These are phyloP conservation scores for Andrena trimmerana DNA, from an alignment of 2,888 invertebrate genomes.

Conservation along the genomic window DNA sequence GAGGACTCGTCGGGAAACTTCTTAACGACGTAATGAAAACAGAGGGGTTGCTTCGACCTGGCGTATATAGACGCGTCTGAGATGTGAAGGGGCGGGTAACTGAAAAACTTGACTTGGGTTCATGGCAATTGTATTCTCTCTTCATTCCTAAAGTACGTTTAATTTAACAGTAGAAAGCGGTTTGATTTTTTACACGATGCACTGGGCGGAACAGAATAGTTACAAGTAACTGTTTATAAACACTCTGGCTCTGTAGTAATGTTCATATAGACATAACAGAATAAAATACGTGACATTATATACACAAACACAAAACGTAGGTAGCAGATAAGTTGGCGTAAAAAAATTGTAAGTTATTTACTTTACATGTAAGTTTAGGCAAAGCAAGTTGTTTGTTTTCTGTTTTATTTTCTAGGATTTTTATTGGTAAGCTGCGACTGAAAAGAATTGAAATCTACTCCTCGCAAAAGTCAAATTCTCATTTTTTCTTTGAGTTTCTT, in stretches of 20 bases:
- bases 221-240: too few relatives aligned
- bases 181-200: constrained; percentile 20
- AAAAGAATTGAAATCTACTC: too few relatives aligned
- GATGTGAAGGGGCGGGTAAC: constrained; percentile 35
- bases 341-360: too few relatives aligned
- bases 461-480: too few relatives aligned
- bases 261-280: neutral
- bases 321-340: too few relatives aligned
- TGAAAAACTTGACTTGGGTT: constrained; percentile 69
- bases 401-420: too few relatives aligned
- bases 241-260: too few relatives aligned
- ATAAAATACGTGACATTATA: neutral
- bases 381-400: too few relatives aligned
- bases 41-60: constrained; percentile 63
- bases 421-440: too few relatives aligned
- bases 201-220: neutral
- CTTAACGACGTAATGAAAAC: constrained; percentile 77
- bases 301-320: neutral
- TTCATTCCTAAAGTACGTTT: constrained; percentile 49
- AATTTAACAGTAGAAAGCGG: constrained; percentile 54
- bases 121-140: constrained; percentile 55
- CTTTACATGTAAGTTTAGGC: too few relatives aligned
- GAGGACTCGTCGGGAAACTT: constrained; percentile 76
- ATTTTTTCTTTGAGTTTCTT: too few relatives aligned
- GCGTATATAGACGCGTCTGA: constrained; percentile 39